phyloP scores from a whole-genome alignment of 2,797 vertebrate species.

The Psittacula derbiana region DNA sequence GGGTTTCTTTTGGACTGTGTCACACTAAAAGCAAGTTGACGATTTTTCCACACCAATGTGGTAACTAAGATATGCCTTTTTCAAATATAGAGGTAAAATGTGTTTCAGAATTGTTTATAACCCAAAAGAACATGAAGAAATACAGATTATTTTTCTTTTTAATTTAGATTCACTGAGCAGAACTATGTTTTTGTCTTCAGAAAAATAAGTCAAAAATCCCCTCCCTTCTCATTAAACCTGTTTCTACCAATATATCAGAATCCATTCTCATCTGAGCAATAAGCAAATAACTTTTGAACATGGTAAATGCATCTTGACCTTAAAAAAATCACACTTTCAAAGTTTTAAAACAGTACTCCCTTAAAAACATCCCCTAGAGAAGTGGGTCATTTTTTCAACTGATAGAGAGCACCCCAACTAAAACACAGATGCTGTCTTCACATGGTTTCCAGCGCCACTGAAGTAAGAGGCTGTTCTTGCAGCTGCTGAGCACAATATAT shows the following conservation, averaged over 20 bases:
- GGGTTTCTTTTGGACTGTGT: background rate
- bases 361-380: background rate
- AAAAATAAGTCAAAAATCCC: background rate
- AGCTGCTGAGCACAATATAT: background rate
- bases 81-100: background rate
- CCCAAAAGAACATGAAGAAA: background rate
- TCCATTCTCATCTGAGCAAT: background rate
- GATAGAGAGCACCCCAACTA: background rate
- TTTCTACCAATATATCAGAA: background rate
- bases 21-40: background rate
- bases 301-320: background rate
- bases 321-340: background rate
- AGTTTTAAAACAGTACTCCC: background rate
- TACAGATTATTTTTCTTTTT: background rate
- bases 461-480: background rate
- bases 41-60: background rate
- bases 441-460: background rate
- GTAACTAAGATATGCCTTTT: background rate
- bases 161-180: background rate
- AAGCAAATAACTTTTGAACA: background rate
- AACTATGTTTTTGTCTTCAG: background rate
- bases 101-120: background rate
- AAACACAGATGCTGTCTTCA: background rate
- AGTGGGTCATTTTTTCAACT: background rate
- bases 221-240: background rate